phyloP scores from a whole-genome alignment of 2,113 vertebrate genomes.

The Neogale vison region DNA sequence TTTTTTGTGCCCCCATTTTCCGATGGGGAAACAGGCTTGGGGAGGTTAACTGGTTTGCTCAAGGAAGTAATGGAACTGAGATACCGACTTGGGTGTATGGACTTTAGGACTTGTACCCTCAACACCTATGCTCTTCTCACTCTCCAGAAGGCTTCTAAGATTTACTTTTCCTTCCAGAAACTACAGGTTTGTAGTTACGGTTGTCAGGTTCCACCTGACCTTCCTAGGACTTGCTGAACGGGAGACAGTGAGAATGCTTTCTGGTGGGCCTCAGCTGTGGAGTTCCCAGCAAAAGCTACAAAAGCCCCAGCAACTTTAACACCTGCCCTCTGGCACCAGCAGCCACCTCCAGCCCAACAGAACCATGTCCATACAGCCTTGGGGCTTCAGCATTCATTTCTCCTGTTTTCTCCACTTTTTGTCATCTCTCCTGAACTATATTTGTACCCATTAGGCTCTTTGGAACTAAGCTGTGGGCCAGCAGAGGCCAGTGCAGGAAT shows the following conservation, averaged over 20 bases:
- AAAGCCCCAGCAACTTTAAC: not conserved
- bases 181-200: not conserved
- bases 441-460: not conserved
- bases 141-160: not conserved
- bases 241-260: not conserved
- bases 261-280: not conserved
- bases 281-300: not conserved
- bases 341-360: not conserved
- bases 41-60: not conserved
- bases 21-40: not conserved
- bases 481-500: not conserved
- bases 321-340: not conserved
- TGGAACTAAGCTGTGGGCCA: not conserved
- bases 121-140: not conserved
- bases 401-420: not conserved
- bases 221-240: not conserved
- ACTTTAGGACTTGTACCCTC: not conserved
- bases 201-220: not conserved
- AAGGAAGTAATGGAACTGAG: not conserved
- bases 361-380: not conserved
- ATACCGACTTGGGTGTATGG: not conserved
- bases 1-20: not conserved
- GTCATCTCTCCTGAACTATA: not conserved
- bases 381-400: not conserved
- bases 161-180: not conserved